Evolutionary conservation across 2,888 invertebrate species (phyloP), one percentile per base, ranked within the genome.

Genomic region (Athetis lepigone): DNA sequence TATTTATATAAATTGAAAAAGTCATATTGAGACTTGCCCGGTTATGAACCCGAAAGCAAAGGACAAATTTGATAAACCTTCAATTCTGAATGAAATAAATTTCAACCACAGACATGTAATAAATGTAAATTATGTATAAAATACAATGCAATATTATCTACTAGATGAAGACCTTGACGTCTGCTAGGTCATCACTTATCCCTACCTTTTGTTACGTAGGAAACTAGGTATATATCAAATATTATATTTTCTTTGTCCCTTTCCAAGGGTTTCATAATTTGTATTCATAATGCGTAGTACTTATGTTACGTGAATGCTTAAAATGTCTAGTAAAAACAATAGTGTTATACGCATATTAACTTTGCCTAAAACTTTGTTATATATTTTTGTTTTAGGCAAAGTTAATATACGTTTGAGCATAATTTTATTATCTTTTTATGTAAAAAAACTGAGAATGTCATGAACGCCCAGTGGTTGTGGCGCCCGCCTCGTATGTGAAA

Each of bases 181-280:
- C 33, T 42, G 23, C 52, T 40, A 36, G 47, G 27, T 59, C 52
- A 59, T 50, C 55, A 39, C 29, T 63, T 40, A 27, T 33, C 7
- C 23, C n/a, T 21, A 39, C 64, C 46, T 45, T 68, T 49, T 67
- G 49, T 50, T 58, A 36, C 61, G 39, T 40, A 19, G 19, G 19
- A 9, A 42, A 8, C 19, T 21, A 64, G 9, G 9, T 60, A n/a
- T 33, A 42, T 40, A 49, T 21, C 68, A 50, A 71, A 71, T 51
- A 59, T 58, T 52, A 56, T 49, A 36, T 66, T 66, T 66, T 57
- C 56, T 47, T 68, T 54, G 62, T 54, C 56, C 72, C 47, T 72
- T 70, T 71, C 55, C 45, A 49, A 57, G 29, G 67, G 49, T 52
- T 61, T 67, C 49, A 40, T 54, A 72, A 72, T 70, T 72, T 72